These are phyloP conservation scores for Heliconius eleuchia DNA, from an alignment of 1,140 invertebrate genomes.

Conservation along the genomic window DNA sequence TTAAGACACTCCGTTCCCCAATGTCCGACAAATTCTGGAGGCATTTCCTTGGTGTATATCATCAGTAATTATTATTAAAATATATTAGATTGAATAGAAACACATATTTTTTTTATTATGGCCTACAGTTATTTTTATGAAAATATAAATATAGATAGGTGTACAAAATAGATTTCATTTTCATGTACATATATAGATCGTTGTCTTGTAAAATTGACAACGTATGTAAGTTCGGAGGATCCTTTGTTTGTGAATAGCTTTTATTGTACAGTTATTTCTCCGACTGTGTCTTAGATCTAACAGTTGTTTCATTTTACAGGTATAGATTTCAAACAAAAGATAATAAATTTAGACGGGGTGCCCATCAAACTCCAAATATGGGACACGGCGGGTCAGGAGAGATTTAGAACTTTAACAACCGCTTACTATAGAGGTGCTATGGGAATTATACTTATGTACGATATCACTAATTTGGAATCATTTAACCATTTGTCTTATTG, in stretches of 20 bases:
- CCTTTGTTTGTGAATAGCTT: neutral
- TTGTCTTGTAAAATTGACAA: neutral
- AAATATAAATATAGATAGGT: neutral
- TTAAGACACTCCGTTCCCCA: too few relatives aligned
- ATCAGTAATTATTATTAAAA: neutral
- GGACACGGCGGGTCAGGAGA: conserved; percentile 89
- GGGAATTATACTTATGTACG: conserved; percentile 94
- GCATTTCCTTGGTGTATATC: neutral
- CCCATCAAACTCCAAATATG: conserved; percentile 95
- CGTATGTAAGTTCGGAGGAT: neutral
- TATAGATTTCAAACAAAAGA: conserved; percentile 96
- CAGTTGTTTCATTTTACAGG: conserved; percentile 80
- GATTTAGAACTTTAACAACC: conserved; percentile 91
- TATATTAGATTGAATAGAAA: neutral
- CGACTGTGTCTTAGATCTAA: neutral
- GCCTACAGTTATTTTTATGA: neutral
- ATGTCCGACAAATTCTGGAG: too few relatives aligned
- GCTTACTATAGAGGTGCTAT: conserved; percentile 93
- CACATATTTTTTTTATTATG: neutral
- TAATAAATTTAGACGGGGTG: conserved; percentile 91
- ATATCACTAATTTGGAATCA: conserved; percentile 92
- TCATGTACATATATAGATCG: too few relatives aligned
- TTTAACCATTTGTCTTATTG: conserved; percentile 94
- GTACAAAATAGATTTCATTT: too few relatives aligned
- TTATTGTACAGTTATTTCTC: conserved; percentile 1